phyloP scores from a whole-genome alignment of 2,888 invertebrate species.

The Copidosoma aretas region DNA sequence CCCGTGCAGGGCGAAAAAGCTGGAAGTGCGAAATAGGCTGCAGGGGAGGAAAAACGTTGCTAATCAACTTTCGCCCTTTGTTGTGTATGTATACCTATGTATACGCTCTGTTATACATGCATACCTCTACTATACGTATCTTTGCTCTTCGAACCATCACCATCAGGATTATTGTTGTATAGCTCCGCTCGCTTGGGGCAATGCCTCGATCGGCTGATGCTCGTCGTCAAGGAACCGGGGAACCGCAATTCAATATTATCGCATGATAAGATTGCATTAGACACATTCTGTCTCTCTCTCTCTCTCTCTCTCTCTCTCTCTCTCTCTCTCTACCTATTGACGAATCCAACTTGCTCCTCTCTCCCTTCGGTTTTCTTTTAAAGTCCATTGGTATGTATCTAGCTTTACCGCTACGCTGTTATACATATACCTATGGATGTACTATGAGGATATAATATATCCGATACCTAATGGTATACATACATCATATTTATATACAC shows the following conservation, averaged over 20 bases:
- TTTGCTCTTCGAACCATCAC: no score
- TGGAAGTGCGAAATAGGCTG: background rate
- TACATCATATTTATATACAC: no score
- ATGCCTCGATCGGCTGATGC: constrained; percentile 2
- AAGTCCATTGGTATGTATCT: no score
- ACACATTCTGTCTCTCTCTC: constrained; percentile 38
- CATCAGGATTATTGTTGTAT: background rate
- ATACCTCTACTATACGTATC: no score
- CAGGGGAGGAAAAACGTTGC: background rate
- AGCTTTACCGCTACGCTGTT: no score
- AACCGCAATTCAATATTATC: constrained; percentile 59
- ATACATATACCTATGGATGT: no score
- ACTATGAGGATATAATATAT: no score
- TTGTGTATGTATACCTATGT: background rate
- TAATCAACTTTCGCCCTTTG: background rate
- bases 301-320: no score
- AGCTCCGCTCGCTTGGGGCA: background rate
- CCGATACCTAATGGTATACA: no score
- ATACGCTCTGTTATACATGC: background rate
- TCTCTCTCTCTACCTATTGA: no score
- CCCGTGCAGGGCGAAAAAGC: background rate
- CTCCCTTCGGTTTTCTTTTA: background rate
- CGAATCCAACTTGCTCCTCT: background rate
- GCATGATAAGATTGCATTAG: constrained; percentile 56
- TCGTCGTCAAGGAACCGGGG: constrained; percentile 49